Evolutionary conservation across 1,140 invertebrate genomes (phyloP).

Genomic region (Drosophila yakuba): DNA sequence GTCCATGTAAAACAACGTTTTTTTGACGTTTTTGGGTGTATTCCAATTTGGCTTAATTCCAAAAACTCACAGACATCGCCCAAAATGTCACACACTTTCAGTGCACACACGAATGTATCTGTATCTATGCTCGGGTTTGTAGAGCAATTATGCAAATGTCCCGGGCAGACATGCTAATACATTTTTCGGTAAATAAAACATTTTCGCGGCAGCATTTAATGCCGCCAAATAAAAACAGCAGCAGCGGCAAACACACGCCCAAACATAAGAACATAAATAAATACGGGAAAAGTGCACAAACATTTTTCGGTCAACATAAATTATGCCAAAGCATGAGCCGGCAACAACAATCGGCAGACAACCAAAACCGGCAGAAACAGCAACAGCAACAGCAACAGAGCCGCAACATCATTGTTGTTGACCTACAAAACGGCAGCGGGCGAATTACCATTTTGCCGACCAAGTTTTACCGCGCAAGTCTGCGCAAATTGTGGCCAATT

Average conservation of each 20-base stretch:
- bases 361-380: neutral
- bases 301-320: conserved; percentile 62
- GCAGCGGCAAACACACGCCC: conserved; percentile 31
- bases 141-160: conserved; percentile 69
- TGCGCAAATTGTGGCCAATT: conserved; percentile 70
- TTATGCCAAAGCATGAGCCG: conserved; percentile 71
- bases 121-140: conserved; percentile 25
- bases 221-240: conserved; percentile 33
- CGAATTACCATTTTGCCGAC: conserved; percentile 51
- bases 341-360: conserved; percentile 37
- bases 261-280: conserved; percentile 47
- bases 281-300: conserved; percentile 39
- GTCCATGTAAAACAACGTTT: neutral
- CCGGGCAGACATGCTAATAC: conserved; percentile 61
- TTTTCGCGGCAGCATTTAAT: conserved; percentile 47
- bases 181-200: conserved; percentile 58
- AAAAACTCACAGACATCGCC: conserved; percentile 17
- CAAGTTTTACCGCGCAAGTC: conserved; percentile 63
- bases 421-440: conserved; percentile 59
- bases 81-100: conserved; percentile 25
- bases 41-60: conserved; percentile 33
- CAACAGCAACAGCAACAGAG: conserved; percentile 1
- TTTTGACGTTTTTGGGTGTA: neutral
- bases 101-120: conserved; percentile 11
- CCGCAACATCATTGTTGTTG: conserved; percentile 49